Evolutionary conservation across 2,888 invertebrate species (phyloP), one percentile per base, ranked within the genome.

Genomic region (Metalampra italica): DNA sequence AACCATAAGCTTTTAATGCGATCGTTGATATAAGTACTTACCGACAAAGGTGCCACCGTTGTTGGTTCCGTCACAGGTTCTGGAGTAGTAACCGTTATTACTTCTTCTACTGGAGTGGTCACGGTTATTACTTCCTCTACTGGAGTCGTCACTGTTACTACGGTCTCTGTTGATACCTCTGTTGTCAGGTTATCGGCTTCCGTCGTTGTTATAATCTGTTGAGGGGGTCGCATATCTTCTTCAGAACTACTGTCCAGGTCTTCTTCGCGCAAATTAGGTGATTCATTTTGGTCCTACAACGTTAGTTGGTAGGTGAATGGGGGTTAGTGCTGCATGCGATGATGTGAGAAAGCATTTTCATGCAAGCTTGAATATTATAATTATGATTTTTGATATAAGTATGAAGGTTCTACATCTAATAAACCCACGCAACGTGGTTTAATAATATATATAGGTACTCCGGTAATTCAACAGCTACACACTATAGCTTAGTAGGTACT

Each of bases 221-320:
- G 22, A 9, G 15, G 40, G 8, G 9, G 11, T 11, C 15, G 15
- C 8, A 39, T 39, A 13, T 39, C 32, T 30, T 66, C 65, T 29
- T 66, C 64, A 11, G 60, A 62, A 48, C 61, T 64, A 3, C 56
- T 12, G 42, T 42, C 47, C n/a, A 32, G 15, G 8, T 39, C 38
- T 1, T 43, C 43, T 11, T 47, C 43, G 15, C 32, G 29, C 12
- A 9, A 11, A 13, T 8, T 45, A 37, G 11, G 15, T 12, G 32
- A 11, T 9, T 43, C 43, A 12, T 14, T 30, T 4, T 13, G 12
- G 1, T 22, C 43, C 47, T 47, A 47, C 9, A 43, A 47, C 15
- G 43, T 47, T 43, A 47, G 47, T n/a, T 46, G 34, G 7, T 36
- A 7, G 11, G 7, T 36, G 36, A 36, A 32, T 32, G 32, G 7